phyloP scores from a whole-genome alignment of 2,113 vertebrate genomes.

The Promerops cafer region DNA sequence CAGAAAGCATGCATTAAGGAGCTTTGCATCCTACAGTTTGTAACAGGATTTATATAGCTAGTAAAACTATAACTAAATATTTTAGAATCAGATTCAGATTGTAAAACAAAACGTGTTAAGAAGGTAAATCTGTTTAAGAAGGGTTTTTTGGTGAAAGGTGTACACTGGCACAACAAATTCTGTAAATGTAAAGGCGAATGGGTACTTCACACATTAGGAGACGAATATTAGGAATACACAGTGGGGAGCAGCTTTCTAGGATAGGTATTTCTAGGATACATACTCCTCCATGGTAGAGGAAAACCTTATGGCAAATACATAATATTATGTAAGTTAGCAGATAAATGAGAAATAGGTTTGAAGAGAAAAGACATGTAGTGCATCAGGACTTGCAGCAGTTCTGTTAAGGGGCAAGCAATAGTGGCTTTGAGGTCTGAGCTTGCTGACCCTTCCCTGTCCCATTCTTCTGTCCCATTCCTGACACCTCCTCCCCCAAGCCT shows the following conservation, averaged over 20 bases:
- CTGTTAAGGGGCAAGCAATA: neutral
- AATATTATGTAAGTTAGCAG: neutral
- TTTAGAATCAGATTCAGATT: neutral
- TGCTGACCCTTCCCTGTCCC: neutral
- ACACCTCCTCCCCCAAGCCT: neutral
- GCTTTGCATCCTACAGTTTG: neutral
- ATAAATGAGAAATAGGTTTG: neutral
- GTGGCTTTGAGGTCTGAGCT: neutral
- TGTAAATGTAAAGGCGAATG: neutral
- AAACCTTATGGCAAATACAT: neutral
- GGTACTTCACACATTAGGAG: neutral
- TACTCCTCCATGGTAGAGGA: neutral
- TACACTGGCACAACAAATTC: neutral
- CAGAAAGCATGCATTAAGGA: neutral
- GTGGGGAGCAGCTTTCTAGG: neutral
- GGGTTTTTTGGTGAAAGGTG: neutral
- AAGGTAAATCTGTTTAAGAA: neutral
- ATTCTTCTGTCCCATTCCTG: constrained; percentile 1
- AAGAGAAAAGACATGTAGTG: neutral
- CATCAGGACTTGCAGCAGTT: neutral
- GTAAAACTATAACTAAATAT: neutral
- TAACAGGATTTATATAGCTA: neutral
- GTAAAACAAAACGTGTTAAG: neutral
- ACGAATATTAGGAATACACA: neutral
- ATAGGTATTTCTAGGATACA: neutral